Conservation (phyloP, 2,113 vertebrate species). For the Microtus pennsylvanicus region DNA sequence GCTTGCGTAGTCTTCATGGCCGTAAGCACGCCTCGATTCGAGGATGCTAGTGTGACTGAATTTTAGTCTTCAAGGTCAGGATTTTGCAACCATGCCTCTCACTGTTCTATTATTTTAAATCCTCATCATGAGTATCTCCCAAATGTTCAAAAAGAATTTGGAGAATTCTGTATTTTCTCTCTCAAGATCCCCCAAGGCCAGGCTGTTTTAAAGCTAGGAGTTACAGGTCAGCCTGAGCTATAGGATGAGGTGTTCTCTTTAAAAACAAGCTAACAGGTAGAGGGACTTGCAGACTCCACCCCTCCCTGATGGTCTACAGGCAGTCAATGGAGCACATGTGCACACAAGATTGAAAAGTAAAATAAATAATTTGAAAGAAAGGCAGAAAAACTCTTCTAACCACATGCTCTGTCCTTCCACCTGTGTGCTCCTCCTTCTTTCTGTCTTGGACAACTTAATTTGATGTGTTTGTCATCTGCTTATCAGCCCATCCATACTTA, state of each 20-base stretch:
- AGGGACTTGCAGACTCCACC: not conserved
- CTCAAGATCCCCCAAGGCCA: not conserved
- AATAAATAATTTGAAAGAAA: not conserved
- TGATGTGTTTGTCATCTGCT: not conserved
- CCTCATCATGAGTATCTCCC: not conserved
- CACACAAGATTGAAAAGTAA: not conserved
- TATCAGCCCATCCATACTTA: not conserved
- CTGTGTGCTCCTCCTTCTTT: not conserved
- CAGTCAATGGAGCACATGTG: not conserved
- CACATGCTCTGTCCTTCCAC: not conserved
- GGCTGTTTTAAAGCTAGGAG: not conserved
- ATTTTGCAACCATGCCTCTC: not conserved
- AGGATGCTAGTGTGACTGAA: not conserved
- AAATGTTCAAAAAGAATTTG: not conserved
- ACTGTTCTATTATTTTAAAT: conserved; percentile 37
- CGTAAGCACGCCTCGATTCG: not conserved
- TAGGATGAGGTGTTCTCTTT: not conserved
- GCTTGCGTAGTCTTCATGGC: not conserved
- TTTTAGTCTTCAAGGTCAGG: not conserved
- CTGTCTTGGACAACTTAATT: not conserved
- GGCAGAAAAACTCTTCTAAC: not conserved
- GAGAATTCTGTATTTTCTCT: not conserved
- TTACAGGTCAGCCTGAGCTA: not conserved
- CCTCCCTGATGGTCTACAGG: too few species aligned
- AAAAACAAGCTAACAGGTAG: not conserved